phyloP scores from a whole-genome alignment of 2,113 vertebrate genomes.

The Rafetus swinhoei region DNA sequence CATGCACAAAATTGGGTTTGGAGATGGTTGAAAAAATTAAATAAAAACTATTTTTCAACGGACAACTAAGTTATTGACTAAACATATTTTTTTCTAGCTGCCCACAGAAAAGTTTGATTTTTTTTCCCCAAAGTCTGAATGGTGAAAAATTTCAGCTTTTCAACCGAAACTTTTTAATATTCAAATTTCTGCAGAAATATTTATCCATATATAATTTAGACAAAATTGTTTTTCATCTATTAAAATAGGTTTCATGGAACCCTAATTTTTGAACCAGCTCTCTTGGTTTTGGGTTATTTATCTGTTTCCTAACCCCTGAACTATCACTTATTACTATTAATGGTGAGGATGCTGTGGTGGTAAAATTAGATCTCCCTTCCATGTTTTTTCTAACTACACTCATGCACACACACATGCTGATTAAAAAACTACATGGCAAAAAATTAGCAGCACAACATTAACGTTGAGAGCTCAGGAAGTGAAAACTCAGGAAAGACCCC shows the following conservation, averaged over 20 bases:
- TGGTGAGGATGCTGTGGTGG: neutral
- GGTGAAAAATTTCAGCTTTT: neutral
- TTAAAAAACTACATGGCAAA: neutral
- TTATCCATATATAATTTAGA: neutral
- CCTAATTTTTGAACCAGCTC: neutral
- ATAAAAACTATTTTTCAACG: neutral
- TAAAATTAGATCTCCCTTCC: neutral
- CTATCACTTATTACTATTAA: neutral
- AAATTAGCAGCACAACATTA: neutral
- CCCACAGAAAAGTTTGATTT: neutral
- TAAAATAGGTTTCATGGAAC: neutral
- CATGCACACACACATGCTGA: neutral
- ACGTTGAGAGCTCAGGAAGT: conserved; percentile 6
- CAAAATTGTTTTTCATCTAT: neutral
- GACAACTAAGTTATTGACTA: neutral
- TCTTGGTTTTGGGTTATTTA: neutral
- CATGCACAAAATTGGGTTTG: neutral
- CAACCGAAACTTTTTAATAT: neutral
- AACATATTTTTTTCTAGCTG: neutral
- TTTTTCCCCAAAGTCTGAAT: neutral
- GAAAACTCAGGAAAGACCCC: conserved; percentile 3
- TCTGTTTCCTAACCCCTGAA: neutral
- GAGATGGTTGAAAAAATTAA: neutral
- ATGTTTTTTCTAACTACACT: neutral
- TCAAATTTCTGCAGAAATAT: neutral